Conservation (phyloP, 2,113 vertebrate genomes). For the Diglossa brunneiventris region DNA sequence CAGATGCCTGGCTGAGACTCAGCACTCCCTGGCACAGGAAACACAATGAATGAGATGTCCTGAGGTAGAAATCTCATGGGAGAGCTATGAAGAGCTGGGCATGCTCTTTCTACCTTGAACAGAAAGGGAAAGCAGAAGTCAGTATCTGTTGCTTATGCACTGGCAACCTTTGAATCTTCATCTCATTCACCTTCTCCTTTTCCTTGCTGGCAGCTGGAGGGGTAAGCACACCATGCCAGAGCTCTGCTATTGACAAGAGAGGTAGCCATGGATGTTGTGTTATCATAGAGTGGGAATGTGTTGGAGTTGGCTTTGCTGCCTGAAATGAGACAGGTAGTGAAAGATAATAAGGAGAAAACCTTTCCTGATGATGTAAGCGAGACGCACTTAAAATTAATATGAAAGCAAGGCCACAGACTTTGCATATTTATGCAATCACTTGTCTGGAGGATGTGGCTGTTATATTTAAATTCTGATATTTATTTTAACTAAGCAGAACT, state of each 20-base stretch:
- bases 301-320: not conserved
- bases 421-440: constrained; percentile 42
- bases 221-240: not conserved
- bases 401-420: not conserved
- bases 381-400: not conserved
- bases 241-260: not conserved
- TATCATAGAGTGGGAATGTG: not conserved
- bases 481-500: constrained; percentile 47
- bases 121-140: not conserved
- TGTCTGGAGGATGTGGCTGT: constrained; percentile 7
- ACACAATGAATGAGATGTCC: not conserved
- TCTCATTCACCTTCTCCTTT: not conserved
- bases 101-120: not conserved
- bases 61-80: not conserved
- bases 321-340: not conserved
- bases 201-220: not conserved
- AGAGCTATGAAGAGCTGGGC: not conserved
- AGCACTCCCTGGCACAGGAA: not conserved
- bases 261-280: not conserved
- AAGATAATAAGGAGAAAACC: not conserved
- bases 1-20: not conserved
- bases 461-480: constrained; percentile 29
- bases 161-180: not conserved
- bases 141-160: not conserved
- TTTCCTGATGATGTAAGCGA: not conserved